A percentile compares a stretch with the other conserved stretches of the same genome.
Evolutionary conservation across 2,888 invertebrate genomes (phyloP).

Genomic region (Andrena marginata): DNA sequence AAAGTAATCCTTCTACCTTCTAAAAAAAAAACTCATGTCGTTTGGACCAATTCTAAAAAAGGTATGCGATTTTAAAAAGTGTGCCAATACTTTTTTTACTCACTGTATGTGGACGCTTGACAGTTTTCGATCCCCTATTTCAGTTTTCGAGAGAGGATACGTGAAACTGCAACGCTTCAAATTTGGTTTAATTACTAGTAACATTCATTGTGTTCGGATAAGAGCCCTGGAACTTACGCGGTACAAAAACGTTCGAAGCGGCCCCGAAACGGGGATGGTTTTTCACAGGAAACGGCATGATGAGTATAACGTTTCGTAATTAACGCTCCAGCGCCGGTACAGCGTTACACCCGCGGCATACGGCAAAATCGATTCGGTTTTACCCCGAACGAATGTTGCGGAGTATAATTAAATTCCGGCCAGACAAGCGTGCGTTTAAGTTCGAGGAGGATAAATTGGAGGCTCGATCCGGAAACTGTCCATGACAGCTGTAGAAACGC

Average conservation of each 20-base stretch:
- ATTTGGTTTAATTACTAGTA: not conserved
- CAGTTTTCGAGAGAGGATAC: too few relatives aligned
- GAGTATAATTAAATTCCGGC: slow-evolving; percentile 51
- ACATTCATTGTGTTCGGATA: slow-evolving; percentile 1
- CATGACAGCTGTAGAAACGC: slow-evolving; percentile 25
- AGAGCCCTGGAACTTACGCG: not conserved
- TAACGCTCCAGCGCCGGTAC: slow-evolving; percentile 17
- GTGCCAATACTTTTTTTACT: too few relatives aligned
- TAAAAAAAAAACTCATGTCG: too few relatives aligned
- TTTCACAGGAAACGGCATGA: not conserved
- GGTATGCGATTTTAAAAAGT: too few relatives aligned
- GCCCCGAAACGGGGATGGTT: not conserved
- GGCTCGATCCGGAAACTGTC: slow-evolving; percentile 41
- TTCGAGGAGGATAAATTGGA: slow-evolving; percentile 28
- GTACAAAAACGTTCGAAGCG: not conserved
- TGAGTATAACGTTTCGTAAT: slow-evolving; percentile 38
- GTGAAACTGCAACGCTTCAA: too few relatives aligned
- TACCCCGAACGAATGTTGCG: slow-evolving; percentile 39
- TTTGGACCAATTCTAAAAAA: too few relatives aligned
- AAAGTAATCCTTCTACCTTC: too few relatives aligned
- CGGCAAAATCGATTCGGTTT: slow-evolving; percentile 29
- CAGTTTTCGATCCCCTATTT: too few relatives aligned
- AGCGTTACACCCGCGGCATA: slow-evolving; percentile 1
- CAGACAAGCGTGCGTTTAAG: slow-evolving; percentile 27
- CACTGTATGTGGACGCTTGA: too few relatives aligned